Evolutionary conservation across 2,797 vertebrate species (phyloP).

Genomic region (Peromyscus nudipes): DNA sequence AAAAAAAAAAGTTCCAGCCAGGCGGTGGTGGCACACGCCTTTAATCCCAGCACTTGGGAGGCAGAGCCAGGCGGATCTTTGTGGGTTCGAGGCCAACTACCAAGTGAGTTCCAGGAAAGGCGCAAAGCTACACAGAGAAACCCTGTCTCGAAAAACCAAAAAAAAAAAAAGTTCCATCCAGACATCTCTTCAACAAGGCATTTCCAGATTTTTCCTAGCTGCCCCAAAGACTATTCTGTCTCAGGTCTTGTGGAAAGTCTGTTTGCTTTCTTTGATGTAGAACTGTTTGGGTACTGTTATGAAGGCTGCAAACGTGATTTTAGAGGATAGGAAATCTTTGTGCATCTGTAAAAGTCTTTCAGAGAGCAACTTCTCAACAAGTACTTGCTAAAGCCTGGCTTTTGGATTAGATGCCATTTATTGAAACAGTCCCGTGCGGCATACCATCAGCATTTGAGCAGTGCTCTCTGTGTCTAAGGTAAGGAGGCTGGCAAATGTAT

Average conservation of each 20-base stretch:
- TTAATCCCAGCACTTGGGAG: too few relatives aligned
- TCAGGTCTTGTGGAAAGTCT: conserved; percentile 34
- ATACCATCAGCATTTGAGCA: background rate
- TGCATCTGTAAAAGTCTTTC: background rate
- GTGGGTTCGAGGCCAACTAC: too few relatives aligned
- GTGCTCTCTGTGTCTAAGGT: background rate
- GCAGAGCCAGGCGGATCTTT: too few relatives aligned
- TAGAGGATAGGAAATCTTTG: conserved; percentile 43
- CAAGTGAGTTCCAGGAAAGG: too few relatives aligned
- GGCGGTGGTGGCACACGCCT: too few relatives aligned
- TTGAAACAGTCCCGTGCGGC: background rate
- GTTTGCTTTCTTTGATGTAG: conserved; percentile 17
- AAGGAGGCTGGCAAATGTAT: background rate
- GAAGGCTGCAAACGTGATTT: background rate
- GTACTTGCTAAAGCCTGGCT: background rate
- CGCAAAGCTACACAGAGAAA: too few relatives aligned
- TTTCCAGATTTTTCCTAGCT: background rate
- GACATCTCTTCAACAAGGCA: background rate
- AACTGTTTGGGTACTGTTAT: background rate
- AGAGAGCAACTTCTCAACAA: background rate
- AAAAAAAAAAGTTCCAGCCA: too few relatives aligned
- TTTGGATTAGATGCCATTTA: background rate
- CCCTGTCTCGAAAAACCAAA: too few relatives aligned
- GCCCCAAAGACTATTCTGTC: background rate
- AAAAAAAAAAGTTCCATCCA: background rate